A percentile compares a stretch with the other conserved stretches of the same genome.
Conservation (phyloP, 2,888 invertebrate species). For the Eudasyphora cyanicolor region DNA sequence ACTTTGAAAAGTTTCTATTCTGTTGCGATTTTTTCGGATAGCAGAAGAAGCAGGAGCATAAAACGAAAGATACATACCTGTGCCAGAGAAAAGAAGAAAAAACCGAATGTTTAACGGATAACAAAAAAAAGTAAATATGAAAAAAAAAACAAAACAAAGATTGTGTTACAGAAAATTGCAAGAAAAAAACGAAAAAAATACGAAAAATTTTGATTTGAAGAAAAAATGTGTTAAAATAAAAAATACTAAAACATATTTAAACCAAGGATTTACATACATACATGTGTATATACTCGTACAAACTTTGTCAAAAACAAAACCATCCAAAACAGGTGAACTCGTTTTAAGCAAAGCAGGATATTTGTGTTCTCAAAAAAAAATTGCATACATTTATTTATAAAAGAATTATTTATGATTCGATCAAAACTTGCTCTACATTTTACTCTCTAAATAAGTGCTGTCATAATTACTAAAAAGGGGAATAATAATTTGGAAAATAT, state of each 20-base stretch:
- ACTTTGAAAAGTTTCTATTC: constrained; percentile 39
- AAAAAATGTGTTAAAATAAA: not conserved
- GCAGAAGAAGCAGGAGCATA: constrained; percentile 21
- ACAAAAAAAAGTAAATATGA: not conserved
- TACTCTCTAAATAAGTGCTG: too few species aligned
- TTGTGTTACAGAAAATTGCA: constrained; percentile 2
- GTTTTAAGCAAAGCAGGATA: not conserved
- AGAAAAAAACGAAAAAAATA: constrained; percentile 43
- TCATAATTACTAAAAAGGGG: too few species aligned
- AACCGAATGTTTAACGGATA: constrained; percentile 21
- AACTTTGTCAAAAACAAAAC: not conserved
- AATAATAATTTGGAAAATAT: too few species aligned
- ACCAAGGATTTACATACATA: not conserved
- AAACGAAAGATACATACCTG: constrained; percentile 21
- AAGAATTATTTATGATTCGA: not conserved
- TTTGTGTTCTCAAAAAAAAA: not conserved
- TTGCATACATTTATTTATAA: too few species aligned
- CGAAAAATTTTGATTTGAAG: not conserved
- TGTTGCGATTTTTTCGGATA: constrained; percentile 11
- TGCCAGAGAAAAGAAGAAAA: not conserved
- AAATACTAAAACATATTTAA: not conserved
- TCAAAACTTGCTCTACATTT: not conserved
- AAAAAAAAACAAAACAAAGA: not conserved
- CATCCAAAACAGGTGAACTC: not conserved
- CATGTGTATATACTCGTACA: not conserved